A percentile compares a stretch with the other conserved stretches of the same genome.
These are phyloP conservation scores for Conistra vaccinii DNA, from an alignment of 2,888 invertebrate genomes.

Conservation along the genomic window DNA sequence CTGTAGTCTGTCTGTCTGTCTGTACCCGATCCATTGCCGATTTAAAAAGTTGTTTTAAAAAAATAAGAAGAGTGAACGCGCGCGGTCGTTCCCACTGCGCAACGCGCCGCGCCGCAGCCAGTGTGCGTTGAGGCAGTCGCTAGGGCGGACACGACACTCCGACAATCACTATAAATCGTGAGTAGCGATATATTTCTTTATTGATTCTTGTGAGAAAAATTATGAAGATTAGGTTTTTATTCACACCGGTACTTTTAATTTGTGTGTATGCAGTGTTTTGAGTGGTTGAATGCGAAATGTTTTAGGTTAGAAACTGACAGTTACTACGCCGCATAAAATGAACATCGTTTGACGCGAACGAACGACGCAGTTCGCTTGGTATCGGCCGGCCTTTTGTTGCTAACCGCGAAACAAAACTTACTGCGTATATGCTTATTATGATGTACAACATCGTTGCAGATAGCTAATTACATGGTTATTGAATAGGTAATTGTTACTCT, in stretches of 20 bases:
- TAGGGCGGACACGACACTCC: conserved; percentile 77
- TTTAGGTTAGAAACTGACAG: conserved; percentile 82
- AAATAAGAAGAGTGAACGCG: conserved; percentile 78
- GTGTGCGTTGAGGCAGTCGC: conserved; percentile 81
- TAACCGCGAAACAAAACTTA: conserved; percentile 80
- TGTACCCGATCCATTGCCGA: conserved; percentile 68
- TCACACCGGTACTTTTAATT: conserved; percentile 58
- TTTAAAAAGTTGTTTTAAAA: conserved; percentile 75
- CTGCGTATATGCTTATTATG: conserved; percentile 80
- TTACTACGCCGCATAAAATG: conserved; percentile 85
- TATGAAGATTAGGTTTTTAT: conserved; percentile 52
- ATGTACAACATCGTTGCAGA: conserved; percentile 69
- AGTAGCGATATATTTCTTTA: conserved; percentile 72
- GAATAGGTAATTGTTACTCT: conserved; percentile 46
- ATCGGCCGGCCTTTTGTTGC: conserved; percentile 86
- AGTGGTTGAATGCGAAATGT: conserved; percentile 66
- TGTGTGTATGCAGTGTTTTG: conserved; percentile 48
- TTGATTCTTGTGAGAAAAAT: conserved; percentile 76
- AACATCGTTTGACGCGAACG: conserved; percentile 73
- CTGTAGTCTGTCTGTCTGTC: conserved; percentile 67
- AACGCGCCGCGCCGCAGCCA: conserved; percentile 75
- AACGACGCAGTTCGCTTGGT: conserved; percentile 84
- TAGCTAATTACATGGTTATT: conserved; percentile 27
- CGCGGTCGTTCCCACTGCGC: conserved; percentile 79
- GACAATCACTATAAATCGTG: conserved; percentile 74